Evolutionary conservation across 2,113 vertebrate species (phyloP).

Genomic region (Chinchilla lanigera): DNA sequence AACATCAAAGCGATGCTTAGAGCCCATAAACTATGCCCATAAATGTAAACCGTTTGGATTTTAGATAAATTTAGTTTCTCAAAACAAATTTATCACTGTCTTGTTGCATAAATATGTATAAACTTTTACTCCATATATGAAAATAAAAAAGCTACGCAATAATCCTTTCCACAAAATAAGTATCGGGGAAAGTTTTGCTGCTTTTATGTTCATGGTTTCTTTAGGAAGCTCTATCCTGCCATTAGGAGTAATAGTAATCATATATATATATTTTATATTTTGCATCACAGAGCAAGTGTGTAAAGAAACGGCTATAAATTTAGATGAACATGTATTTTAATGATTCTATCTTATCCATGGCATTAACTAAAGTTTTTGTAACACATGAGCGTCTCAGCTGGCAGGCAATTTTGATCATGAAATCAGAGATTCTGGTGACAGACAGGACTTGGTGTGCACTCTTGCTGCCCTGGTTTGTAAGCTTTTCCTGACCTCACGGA

Average conservation of each 20-base stretch:
- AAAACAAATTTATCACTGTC: constrained; percentile 64
- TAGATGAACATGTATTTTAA: not conserved
- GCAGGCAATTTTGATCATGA: not conserved
- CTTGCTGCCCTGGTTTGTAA: not conserved
- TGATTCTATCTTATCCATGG: not conserved
- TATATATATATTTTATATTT: not conserved
- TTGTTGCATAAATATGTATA: constrained; percentile 56
- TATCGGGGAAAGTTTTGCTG: not conserved
- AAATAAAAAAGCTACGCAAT: constrained; percentile 8
- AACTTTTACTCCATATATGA: constrained; percentile 24
- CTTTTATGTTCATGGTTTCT: not conserved
- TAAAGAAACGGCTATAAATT: not conserved
- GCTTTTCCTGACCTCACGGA: not conserved
- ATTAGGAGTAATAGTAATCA: not conserved
- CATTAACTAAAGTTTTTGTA: not conserved
- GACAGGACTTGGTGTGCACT: not conserved
- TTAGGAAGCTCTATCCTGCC: not conserved
- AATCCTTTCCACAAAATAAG: not conserved
- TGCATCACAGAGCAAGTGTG: not conserved
- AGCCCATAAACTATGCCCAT: constrained; percentile 38
- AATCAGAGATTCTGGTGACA: not conserved
- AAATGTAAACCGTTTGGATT: constrained; percentile 47
- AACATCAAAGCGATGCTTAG: constrained; percentile 39
- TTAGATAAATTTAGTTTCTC: constrained; percentile 46
- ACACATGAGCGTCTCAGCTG: not conserved